Conservation (phyloP, 1,140 invertebrate genomes). For the Aphis craccivora region DNA sequence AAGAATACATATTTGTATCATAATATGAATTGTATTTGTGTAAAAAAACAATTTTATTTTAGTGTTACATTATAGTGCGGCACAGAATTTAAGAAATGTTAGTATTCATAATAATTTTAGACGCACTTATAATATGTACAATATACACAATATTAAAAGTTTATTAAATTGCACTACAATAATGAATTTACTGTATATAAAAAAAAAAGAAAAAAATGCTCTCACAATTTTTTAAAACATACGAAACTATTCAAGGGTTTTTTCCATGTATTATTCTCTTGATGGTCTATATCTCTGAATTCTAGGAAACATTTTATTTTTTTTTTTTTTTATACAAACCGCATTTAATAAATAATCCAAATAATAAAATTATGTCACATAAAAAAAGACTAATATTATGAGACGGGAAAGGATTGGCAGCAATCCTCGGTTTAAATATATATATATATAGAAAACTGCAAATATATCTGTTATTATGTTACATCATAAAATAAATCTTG, state of each 20-base stretch:
- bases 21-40: background rate
- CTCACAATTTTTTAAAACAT: background rate
- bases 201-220: background rate
- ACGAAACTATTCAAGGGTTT: background rate
- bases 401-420: background rate
- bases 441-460: background rate
- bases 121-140: background rate
- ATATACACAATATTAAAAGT: background rate
- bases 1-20: background rate
- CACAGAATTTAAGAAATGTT: background rate
- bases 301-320: background rate
- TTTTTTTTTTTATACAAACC: background rate
- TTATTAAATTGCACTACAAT: background rate
- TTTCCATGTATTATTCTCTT: background rate
- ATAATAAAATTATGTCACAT: background rate
- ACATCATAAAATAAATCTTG: background rate
- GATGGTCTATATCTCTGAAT: background rate
- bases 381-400: background rate
- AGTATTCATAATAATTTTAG: background rate
- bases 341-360: constrained; percentile 2
- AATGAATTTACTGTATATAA: background rate
- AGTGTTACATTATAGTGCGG: background rate
- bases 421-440: background rate
- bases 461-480: background rate
- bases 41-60: background rate